These are phyloP conservation scores for Siderastrea radians DNA, from an alignment of 92 coral and sea anemone species.

Conservation along the genomic window DNA sequence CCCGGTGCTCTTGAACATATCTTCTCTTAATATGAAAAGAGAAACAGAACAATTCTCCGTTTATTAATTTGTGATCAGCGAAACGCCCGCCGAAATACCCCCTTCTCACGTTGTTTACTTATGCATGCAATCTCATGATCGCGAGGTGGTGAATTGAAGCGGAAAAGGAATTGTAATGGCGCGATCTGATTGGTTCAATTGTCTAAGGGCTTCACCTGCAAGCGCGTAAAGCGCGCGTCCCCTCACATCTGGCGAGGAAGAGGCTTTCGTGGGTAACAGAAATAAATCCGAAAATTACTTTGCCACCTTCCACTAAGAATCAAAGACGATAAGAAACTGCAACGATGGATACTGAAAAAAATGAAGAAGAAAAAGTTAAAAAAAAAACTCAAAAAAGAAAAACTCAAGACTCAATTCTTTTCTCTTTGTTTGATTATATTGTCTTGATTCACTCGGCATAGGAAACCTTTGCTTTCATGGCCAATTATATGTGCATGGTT, in stretches of 20 bases:
- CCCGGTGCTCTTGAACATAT: conserved; percentile 15
- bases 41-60: conserved; percentile 34
- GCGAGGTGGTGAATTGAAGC: conserved; percentile 35
- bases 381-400: too few species aligned
- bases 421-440: too few species aligned
- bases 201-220: conserved; percentile 4
- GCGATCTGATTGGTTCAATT: conserved; percentile 36
- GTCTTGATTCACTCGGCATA: too few species aligned
- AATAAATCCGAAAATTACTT: too few species aligned
- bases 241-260: background rate
- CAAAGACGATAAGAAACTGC: background rate
- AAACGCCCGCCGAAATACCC: conserved; percentile 45
- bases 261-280: background rate
- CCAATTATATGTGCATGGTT: too few species aligned
- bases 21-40: conserved; percentile 11
- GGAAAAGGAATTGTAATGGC: conserved; percentile 13
- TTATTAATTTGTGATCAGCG: conserved; percentile 28
- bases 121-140: conserved; percentile 14
- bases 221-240: conserved; percentile 22
- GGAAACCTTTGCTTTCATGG: too few species aligned
- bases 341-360: too few species aligned
- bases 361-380: too few species aligned
- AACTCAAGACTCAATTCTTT: too few species aligned
- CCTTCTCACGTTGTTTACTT: conserved; percentile 21
- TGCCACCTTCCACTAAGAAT: background rate